Evolutionary conservation across 2,797 vertebrate genomes (phyloP), one percentile per base, ranked within the genome.

Genomic region (Danio aesculapii): DNA sequence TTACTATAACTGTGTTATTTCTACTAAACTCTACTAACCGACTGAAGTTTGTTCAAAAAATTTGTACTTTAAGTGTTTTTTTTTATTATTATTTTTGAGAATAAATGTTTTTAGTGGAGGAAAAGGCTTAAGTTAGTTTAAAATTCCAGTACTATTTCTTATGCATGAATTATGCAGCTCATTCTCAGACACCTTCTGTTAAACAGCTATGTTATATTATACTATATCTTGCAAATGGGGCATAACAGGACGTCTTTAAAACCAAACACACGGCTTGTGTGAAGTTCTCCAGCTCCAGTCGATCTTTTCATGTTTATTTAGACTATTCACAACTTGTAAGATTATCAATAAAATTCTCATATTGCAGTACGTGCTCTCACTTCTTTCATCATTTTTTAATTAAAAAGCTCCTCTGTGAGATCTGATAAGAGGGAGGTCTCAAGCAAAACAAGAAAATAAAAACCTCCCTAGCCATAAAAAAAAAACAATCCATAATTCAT

Each of bases 401-500:
- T 19, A 19, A 52, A 16, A 79, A 12, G 2, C 58, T 2, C 17
- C 52, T 63, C 57, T 52, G 43, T 39, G 10, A 53, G 9, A 62
- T 7, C 12, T 52, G 55, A 75, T 69, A 41, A 50, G 46, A 2
- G 8, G 30, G 6, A 6, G 17, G 52, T 62, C 53, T 76, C 55
- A 46, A 55, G 14, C 11, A 68, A 74, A 53, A 79, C 55, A 69
- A 75, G 44, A 63, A 83, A 63, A 82, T 63, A 64, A 55, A 82
- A 70, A 57, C 58, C 58, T 49, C 75, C 39, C 10, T 50, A 41
- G 52, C 57, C 50, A 55, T 75, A 46, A 59, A 74, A 70, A 44
- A 76, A 46, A 76, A 80, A 61, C 13, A 77, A 85, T 88, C 63
- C 70, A 88, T 85, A 83, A 88, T 88, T 86, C 66, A 88, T 83